phyloP scores from a whole-genome alignment of 2,113 vertebrate genomes.

The Enhydra lutris region DNA sequence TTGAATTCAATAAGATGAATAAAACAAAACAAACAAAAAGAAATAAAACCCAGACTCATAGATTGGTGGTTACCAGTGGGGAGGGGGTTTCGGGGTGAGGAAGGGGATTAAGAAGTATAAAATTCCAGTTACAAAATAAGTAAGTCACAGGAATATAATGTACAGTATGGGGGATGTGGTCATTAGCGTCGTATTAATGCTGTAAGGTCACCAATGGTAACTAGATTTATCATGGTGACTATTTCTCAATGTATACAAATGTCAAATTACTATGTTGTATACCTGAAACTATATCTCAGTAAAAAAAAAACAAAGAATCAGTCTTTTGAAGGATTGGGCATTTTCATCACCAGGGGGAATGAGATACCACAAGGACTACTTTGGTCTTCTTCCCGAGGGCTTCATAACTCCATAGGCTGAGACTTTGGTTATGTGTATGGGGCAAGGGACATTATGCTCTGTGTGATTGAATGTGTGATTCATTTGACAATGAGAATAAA shows the following conservation, averaged over 20 bases:
- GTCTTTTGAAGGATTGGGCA: slow-evolving; percentile 1
- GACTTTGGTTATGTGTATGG: neutral
- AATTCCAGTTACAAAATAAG: neutral
- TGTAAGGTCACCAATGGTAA: neutral
- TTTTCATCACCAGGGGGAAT: neutral
- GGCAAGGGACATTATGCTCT: neutral
- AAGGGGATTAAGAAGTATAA: neutral
- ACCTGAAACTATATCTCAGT: neutral
- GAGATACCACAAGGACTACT: neutral
- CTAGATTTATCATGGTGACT: neutral
- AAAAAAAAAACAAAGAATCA: neutral
- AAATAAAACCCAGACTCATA: neutral
- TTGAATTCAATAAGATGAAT: neutral
- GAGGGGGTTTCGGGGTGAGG: neutral
- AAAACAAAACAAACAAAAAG: neutral
- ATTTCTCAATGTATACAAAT: neutral
- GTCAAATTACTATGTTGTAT: neutral
- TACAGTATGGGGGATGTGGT: neutral
- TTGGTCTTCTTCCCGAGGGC: neutral
- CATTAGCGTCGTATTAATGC: neutral
- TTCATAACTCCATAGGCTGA: neutral
- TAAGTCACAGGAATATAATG: neutral
- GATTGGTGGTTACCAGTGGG: neutral
- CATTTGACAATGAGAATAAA: slow-evolving; percentile 68
- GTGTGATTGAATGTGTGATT: slow-evolving; percentile 46